A percentile compares a stretch with the other conserved stretches of the same genome.
Conservation (phyloP, 2,113 vertebrate species). For the Ondatra zibethicus region DNA sequence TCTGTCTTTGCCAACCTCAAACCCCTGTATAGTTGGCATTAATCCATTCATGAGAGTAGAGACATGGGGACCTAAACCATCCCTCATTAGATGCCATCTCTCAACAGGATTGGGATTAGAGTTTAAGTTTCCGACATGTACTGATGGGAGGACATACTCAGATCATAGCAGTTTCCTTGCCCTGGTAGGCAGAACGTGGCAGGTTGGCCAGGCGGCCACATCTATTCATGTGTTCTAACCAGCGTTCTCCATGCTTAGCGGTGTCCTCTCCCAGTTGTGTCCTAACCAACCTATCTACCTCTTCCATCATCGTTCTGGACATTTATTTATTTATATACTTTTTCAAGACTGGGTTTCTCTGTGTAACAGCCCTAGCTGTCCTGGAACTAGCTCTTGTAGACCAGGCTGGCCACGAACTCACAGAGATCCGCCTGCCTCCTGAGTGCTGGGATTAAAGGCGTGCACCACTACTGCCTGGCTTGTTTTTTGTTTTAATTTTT, state of each 20-base stretch:
- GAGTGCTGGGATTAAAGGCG: no score
- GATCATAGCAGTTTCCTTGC: background rate
- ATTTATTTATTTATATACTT: no score
- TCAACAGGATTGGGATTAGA: background rate
- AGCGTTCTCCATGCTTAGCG: no score
- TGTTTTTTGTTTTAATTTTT: no score
- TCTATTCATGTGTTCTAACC: no score
- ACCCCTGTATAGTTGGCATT: background rate
- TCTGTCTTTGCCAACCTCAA: background rate
- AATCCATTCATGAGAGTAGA: background rate
- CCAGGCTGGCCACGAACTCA: no score
- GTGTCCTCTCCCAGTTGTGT: background rate
- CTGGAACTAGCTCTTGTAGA: no score
- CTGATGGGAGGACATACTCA: background rate
- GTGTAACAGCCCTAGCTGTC: no score
- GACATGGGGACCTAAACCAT: background rate
- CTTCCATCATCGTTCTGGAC: background rate
- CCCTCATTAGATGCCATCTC: background rate
- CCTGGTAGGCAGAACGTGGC: background rate
- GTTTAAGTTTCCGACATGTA: background rate
- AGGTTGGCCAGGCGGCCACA: no score
- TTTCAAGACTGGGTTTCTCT: no score
- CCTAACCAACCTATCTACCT: background rate
- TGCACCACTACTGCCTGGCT: no score
- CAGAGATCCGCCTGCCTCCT: no score